phyloP scores from a whole-genome alignment of 2,797 vertebrate genomes.

The Jordanella pulchra region DNA sequence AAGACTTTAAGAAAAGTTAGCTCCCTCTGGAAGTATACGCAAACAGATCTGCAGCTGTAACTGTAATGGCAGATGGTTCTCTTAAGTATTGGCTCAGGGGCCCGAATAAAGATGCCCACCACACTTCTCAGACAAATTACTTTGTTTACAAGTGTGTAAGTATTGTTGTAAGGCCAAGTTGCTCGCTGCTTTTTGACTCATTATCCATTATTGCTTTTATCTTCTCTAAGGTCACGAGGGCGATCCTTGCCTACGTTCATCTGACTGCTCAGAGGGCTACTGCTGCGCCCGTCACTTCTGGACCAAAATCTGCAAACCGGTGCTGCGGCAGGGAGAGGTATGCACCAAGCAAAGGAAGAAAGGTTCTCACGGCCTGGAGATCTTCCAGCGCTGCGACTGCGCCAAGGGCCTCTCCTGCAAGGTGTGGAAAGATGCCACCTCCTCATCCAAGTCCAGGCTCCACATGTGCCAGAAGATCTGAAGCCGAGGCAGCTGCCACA shows the following conservation, averaged over 20 bases:
- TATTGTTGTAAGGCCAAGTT: not conserved
- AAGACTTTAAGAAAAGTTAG: too few species aligned
- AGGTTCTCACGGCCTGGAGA: conserved; percentile 94
- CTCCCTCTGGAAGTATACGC: not conserved
- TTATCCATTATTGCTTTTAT: conserved; percentile 3
- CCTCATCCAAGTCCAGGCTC: conserved; percentile 95
- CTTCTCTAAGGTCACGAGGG: conserved; percentile 87
- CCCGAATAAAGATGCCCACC: not conserved
- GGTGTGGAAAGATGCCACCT: conserved; percentile 98
- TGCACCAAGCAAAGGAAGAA: conserved; percentile 98
- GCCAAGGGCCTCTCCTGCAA: conserved; percentile 96
- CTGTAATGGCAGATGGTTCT: not conserved
- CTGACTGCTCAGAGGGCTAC: conserved; percentile 92
- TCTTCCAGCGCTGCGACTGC: conserved; percentile 98
- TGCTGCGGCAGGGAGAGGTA: conserved; percentile 93
- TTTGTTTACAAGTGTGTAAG: not conserved
- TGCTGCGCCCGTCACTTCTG: conserved; percentile 99
- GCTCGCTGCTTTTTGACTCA: conserved; percentile 19
- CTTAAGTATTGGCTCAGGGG: not conserved
- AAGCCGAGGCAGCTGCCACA: conserved; percentile 59
- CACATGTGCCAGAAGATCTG: conserved; percentile 97
- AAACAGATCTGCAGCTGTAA: not conserved
- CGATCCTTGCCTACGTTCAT: conserved; percentile 91
- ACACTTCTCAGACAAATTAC: not conserved
- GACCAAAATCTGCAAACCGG: conserved; percentile 99